Percentiles rank a stretch among this genome's conserved stretches.
These are phyloP conservation scores for Augiades crinisus DNA, from an alignment of 2,888 invertebrate genomes.

Conservation along the genomic window DNA sequence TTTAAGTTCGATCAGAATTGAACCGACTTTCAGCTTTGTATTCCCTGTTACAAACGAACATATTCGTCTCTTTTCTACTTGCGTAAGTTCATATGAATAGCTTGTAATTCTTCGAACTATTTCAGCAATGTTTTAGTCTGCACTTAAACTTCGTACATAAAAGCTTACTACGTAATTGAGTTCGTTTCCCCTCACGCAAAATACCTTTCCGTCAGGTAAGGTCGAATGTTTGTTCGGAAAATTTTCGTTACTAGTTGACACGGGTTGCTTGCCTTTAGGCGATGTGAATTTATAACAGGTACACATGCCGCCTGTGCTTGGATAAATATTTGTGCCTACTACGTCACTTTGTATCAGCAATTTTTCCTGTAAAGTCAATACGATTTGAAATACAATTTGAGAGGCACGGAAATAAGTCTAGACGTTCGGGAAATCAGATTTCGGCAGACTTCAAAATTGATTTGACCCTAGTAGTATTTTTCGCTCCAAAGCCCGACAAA, in stretches of 20 bases:
- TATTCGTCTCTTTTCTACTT: neutral
- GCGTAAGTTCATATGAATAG: neutral
- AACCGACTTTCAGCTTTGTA: neutral
- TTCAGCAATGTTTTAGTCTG: neutral
- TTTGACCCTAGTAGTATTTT: conserved; percentile 34
- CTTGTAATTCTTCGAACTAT: no score
- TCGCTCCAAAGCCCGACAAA: no score
- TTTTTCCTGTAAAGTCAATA: conserved; percentile 9
- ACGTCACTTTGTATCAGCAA: neutral
- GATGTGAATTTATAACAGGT: conserved; percentile 40
- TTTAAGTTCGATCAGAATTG: no score
- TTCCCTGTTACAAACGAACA: no score
- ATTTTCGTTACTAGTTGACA: conserved; percentile 37
- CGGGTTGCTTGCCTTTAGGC: conserved; percentile 36
- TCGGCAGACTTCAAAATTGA: conserved; percentile 44
- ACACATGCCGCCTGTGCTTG: conserved; percentile 20
- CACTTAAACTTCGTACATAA: conserved; percentile 9
- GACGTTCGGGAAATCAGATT: conserved; percentile 71
- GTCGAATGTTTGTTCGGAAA: conserved; percentile 42
- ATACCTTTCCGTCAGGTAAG: conserved; percentile 35
- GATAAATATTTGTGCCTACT: conserved; percentile 9
- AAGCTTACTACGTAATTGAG: conserved; percentile 36
- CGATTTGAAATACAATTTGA: conserved; percentile 43
- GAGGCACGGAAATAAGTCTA: conserved; percentile 60
- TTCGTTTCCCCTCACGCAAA: conserved; percentile 31